Evolutionary conservation across 2,888 invertebrate species (phyloP).

Genomic region (Campaea margaritaria): DNA sequence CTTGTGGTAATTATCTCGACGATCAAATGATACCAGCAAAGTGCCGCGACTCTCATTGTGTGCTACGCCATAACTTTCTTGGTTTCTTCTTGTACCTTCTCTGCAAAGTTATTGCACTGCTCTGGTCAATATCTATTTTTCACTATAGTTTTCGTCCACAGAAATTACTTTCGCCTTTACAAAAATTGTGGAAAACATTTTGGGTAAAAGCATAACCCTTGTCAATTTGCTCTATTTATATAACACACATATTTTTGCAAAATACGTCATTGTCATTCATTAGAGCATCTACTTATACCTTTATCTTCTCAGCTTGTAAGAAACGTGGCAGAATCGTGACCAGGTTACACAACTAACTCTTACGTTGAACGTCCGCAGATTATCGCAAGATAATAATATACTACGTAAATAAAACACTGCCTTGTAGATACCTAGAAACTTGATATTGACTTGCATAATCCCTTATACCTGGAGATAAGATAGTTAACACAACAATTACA

Average conservation of each 20-base stretch:
- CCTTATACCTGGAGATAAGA: constrained; percentile 37
- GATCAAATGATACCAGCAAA: too few species aligned
- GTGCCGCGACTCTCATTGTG: too few species aligned
- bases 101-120: too few species aligned
- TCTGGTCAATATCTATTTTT: too few species aligned
- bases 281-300: constrained; percentile 10
- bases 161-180: too few species aligned
- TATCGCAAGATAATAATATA: constrained; percentile 20
- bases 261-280: constrained; percentile 21
- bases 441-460: constrained; percentile 33
- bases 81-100: too few species aligned
- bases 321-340: constrained; percentile 17
- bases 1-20: too few species aligned
- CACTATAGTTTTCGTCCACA: too few species aligned
- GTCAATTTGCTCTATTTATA: too few species aligned
- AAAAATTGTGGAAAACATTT: not conserved
- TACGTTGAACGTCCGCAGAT: constrained; percentile 7
- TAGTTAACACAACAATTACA: constrained; percentile 32
- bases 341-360: constrained; percentile 22
- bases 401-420: constrained; percentile 29
- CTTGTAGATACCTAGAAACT: not conserved
- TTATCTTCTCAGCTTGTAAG: constrained; percentile 9
- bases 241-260: constrained; percentile 1
- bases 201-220: too few species aligned
- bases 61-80: too few species aligned